phyloP scores from a whole-genome alignment of 2,888 invertebrate species.

The Sphaerophoria taeniata region DNA sequence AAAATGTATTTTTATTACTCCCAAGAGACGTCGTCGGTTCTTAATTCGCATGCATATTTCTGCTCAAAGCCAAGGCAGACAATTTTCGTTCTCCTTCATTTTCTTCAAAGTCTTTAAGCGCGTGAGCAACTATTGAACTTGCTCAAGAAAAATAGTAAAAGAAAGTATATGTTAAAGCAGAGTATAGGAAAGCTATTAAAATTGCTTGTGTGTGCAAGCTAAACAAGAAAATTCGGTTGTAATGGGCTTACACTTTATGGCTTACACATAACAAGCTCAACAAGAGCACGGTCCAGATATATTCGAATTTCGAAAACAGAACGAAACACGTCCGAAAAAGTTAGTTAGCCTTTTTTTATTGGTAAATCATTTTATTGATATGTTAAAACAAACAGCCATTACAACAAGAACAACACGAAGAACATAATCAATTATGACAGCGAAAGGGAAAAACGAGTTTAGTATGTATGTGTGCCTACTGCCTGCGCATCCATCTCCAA shows the following conservation, averaged over 20 bases:
- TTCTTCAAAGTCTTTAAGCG: not conserved
- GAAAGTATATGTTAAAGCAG: conserved; percentile 24
- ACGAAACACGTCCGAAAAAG: not conserved
- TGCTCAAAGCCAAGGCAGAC: too few relatives aligned
- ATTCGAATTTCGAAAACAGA: not conserved
- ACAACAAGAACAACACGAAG: conserved; percentile 34
- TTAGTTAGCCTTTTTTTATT: not conserved
- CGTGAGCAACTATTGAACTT: conserved; percentile 39
- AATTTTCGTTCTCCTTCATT: conserved; percentile 12
- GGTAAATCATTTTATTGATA: conserved; percentile 43
- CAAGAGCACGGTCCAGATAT: conserved; percentile 10
- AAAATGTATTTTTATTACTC: too few relatives aligned
- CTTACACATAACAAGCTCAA: not conserved
- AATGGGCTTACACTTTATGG: conserved; percentile 32
- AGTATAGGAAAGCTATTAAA: conserved; percentile 2
- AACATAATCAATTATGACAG: conserved; percentile 66
- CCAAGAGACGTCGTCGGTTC: not conserved
- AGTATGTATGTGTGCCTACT: conserved; percentile 16
- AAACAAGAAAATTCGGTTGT: conserved; percentile 42
- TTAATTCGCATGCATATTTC: too few relatives aligned
- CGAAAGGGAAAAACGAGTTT: conserved; percentile 73
- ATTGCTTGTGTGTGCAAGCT: conserved; percentile 16
- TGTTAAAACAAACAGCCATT: conserved; percentile 20
- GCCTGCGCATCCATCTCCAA: too few relatives aligned
- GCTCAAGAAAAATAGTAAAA: conserved; percentile 13